Evolutionary conservation across 2,113 vertebrate species (phyloP).

Genomic region (Catharus bicknelli): DNA sequence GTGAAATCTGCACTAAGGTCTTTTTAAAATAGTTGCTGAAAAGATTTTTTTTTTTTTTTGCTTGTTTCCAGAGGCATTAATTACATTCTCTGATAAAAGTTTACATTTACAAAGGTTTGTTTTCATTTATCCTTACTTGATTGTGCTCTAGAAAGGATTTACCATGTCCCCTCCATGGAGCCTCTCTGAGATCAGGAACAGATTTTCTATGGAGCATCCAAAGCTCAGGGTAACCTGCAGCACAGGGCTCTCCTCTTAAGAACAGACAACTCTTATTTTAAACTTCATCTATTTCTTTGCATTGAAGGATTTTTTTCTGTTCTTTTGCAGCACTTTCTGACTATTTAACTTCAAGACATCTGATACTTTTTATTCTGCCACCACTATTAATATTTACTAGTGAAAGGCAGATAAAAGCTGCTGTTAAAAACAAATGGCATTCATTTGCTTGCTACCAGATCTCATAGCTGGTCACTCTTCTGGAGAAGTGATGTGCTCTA

Average conservation of each 20-base stretch:
- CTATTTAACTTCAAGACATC: constrained; percentile 1
- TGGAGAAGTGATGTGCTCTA: not conserved
- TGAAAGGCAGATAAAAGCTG: constrained; percentile 47
- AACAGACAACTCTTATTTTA: not conserved
- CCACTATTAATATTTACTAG: constrained; percentile 47
- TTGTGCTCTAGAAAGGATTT: not conserved
- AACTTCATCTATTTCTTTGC: not conserved
- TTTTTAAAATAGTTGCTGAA: not conserved
- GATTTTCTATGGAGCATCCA: not conserved
- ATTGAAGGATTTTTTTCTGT: not conserved
- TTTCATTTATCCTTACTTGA: not conserved
- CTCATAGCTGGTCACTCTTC: constrained; percentile 35
- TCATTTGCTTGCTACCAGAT: constrained; percentile 25
- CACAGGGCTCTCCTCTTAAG: not conserved
- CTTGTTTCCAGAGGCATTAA: not conserved
- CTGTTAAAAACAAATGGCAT: constrained; percentile 49
- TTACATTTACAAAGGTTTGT: not conserved
- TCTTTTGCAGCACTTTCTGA: not conserved
- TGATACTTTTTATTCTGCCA: constrained; percentile 23
- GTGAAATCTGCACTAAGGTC: not conserved
- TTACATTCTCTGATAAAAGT: not conserved
- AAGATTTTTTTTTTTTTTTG: not conserved
- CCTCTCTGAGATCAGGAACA: not conserved
- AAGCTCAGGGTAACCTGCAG: not conserved
- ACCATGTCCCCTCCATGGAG: not conserved